A percentile compares a stretch with the other conserved stretches of the same genome.
Conservation (phyloP, 2,888 invertebrate genomes). For the Biston stratarius region DNA sequence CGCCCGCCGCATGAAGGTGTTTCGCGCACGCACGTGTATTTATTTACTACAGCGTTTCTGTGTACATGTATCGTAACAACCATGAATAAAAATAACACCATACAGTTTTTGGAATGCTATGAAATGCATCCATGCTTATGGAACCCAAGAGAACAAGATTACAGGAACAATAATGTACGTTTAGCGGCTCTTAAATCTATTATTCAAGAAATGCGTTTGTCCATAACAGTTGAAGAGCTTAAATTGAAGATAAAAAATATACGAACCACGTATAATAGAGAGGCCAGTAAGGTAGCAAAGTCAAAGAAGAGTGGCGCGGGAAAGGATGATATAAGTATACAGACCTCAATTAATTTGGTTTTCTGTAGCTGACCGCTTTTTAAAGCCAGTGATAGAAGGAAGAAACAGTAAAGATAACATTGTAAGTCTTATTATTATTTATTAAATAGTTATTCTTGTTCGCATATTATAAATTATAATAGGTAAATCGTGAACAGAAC, state of each 20-base stretch:
- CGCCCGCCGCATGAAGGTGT: conserved; percentile 17
- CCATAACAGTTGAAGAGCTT: conserved; percentile 51
- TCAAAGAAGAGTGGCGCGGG: conserved; percentile 53
- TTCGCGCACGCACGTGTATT: conserved; percentile 49
- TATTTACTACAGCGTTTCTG: too few relatives aligned
- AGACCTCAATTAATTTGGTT: conserved; percentile 56
- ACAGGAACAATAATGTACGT: conserved; percentile 48
- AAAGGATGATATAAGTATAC: conserved; percentile 52
- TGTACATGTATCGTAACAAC: conserved; percentile 1
- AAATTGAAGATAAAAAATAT: conserved; percentile 52
- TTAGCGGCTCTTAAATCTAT: conserved; percentile 48
- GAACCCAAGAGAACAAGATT: conserved; percentile 51
- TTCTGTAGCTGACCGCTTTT: conserved; percentile 56
- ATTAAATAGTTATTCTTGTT: conserved; percentile 47
- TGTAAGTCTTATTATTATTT: conserved; percentile 51
- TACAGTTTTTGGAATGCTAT: conserved; percentile 51
- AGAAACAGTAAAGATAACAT: conserved; percentile 52
- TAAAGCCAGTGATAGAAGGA: conserved; percentile 53
- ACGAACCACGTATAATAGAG: conserved; percentile 53
- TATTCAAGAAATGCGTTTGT: conserved; percentile 49
- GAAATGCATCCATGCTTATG: conserved; percentile 48
- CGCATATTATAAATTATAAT: conserved; percentile 41
- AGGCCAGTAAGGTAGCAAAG: conserved; percentile 54
- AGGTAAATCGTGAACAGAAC: conserved; percentile 37
- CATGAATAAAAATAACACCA: conserved; percentile 27